Evolutionary conservation across 1,140 invertebrate species (phyloP).

Genomic region (Bemisia tabaci): DNA sequence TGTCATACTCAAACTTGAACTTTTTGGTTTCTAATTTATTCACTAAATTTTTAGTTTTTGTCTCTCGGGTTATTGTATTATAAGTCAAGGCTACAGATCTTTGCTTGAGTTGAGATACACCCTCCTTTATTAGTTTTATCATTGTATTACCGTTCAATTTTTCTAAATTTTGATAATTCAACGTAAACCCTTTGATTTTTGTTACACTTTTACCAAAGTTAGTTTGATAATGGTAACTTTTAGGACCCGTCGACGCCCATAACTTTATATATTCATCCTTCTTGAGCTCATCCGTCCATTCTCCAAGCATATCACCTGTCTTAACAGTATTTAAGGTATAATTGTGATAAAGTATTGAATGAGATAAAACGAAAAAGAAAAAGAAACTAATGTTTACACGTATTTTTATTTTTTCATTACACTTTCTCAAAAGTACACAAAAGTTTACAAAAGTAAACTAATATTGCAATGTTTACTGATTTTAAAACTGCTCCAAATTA

Average conservation of each 20-base stretch:
- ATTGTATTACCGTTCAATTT: slow-evolving; percentile 9
- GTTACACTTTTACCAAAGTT: slow-evolving; percentile 9
- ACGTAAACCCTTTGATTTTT: slow-evolving; percentile 8
- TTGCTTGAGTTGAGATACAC: background rate
- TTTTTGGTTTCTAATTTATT: background rate
- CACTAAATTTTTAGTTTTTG: background rate
- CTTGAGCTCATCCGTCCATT: slow-evolving; percentile 4
- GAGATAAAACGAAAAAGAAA: too few species aligned
- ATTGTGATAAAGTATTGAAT: slow-evolving; percentile 23
- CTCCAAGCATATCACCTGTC: slow-evolving; percentile 1
- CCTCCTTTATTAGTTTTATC: background rate
- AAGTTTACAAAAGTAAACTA: too few species aligned
- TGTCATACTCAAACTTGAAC: background rate
- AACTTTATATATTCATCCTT: slow-evolving; percentile 9
- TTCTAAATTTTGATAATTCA: slow-evolving; percentile 12
- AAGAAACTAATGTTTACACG: too few species aligned
- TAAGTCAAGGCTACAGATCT: background rate
- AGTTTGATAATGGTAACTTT: slow-evolving; percentile 9
- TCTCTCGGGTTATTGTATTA: background rate
- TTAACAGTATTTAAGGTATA: background rate
- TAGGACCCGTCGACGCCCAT: slow-evolving; percentile 8
- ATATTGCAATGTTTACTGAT: too few species aligned
- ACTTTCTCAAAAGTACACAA: too few species aligned
- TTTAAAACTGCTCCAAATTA: too few species aligned
- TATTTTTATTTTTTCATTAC: too few species aligned